Conservation (phyloP, 2,113 vertebrate species). For the Cheirogaleus medius region DNA sequence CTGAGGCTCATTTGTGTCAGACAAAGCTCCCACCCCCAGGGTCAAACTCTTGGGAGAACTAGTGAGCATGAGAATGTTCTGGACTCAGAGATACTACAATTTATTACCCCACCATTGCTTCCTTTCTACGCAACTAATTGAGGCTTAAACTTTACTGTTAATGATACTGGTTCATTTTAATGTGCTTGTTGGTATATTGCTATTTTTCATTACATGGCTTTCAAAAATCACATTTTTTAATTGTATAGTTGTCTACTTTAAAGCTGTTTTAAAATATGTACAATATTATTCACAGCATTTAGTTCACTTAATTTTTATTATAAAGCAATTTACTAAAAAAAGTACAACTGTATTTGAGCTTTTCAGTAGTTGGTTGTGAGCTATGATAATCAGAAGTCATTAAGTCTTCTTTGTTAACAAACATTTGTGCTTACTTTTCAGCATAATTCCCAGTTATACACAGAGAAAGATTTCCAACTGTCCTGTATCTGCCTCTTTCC, state of each 20-base stretch:
- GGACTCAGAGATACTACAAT: slow-evolving; percentile 26
- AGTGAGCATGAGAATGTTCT: not conserved
- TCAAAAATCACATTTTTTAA: slow-evolving; percentile 65
- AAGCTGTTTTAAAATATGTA: slow-evolving; percentile 85
- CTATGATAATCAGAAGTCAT: slow-evolving; percentile 86
- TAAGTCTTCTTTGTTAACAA: slow-evolving; percentile 81
- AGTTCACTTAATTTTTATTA: slow-evolving; percentile 82
- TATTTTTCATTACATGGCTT: slow-evolving; percentile 68
- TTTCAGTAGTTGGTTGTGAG: slow-evolving; percentile 83
- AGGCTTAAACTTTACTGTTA: slow-evolving; percentile 79
- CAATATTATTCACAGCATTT: slow-evolving; percentile 86
- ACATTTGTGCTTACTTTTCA: slow-evolving; percentile 84
- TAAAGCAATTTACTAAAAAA: slow-evolving; percentile 84
- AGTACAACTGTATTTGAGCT: slow-evolving; percentile 85
- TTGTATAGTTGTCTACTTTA: slow-evolving; percentile 78
- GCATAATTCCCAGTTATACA: slow-evolving; percentile 78
- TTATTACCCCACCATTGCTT: slow-evolving; percentile 82
- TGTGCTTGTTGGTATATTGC: slow-evolving; percentile 71
- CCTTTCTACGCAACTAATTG: slow-evolving; percentile 78
- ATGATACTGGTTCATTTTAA: slow-evolving; percentile 77
- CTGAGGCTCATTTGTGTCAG: slow-evolving; percentile 22
- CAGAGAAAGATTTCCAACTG: slow-evolving; percentile 86
- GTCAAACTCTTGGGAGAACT: not conserved
- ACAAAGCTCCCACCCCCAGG: not conserved
- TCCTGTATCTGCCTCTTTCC: slow-evolving; percentile 89